Base-by-base conservation (phyloP, 2,113 vertebrate genomes). In the Aphyosemion australe region DNA sequence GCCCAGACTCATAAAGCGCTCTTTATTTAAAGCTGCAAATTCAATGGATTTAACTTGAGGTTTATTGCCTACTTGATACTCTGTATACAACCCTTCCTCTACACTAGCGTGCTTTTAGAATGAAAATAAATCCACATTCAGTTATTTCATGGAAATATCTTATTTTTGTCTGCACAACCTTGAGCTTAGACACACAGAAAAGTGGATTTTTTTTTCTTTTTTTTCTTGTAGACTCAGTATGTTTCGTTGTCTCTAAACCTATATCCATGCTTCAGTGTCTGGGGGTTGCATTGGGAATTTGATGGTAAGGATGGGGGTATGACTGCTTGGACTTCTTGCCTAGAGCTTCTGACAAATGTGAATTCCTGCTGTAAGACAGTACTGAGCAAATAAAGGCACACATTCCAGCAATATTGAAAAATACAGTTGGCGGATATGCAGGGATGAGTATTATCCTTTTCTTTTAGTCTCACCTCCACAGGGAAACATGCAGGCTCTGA, bases 331-430 rank as follows among this genome's bases (percentile, higher is more conserved):
- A 77, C 55, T 74, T 42, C 58, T 82, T 9, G 72, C 51, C 76
- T 61, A 47, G 56, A 80, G 76, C 68, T 74, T 53, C 65, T 42
- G 51, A 76, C 58, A 74, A 76, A 80, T 69, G 62, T 72, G 39
- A 76, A 79, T 84, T 85, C 81, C 68, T 74, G 43, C 56, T 68
- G 79, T 79, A 86, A 86, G 82, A 47, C 59, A 66, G 56, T 57
- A 72, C 84, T 72, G 58, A 78, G 59, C 64, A 86, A 90, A 85
- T 79, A 88, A 84, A 80, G 74, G 69, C 73, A 78, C 84, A 87
- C 85, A 91, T 91, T 88, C 89, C 88, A 75, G 8, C 82, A 76
- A 87, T 91, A 90, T 86, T 90, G 87, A 88, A 88, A 89, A 88
- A 79, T 85, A 82, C 74, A 81, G 74, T 64, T 63, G 61, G 75